Conservation (phyloP, 2,113 vertebrate genomes). For the Pipra filicauda region DNA sequence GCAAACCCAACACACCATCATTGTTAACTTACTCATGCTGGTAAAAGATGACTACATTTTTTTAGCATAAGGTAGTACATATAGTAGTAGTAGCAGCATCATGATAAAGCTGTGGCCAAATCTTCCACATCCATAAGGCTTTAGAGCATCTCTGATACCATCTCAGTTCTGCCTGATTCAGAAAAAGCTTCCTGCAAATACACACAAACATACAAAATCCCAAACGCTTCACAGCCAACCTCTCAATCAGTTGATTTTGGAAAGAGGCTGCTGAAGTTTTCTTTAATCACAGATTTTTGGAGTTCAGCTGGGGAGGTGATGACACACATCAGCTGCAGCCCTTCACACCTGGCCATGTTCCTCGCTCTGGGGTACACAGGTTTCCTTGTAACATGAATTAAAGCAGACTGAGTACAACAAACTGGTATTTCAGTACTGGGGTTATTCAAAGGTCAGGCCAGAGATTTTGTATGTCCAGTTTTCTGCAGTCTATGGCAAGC, state of each 20-base stretch:
- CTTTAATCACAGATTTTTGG: background rate
- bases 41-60: background rate
- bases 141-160: background rate
- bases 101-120: background rate
- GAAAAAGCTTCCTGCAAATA: background rate
- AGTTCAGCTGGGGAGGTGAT: background rate
- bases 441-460: conserved; percentile 63
- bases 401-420: conserved; percentile 53
- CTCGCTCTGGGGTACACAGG: background rate
- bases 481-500: background rate
- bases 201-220: background rate
- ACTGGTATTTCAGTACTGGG: conserved; percentile 34
- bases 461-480: background rate
- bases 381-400: conserved; percentile 29
- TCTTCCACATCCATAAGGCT: background rate
- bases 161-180: background rate
- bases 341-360: conserved; percentile 11
- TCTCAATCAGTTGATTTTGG: background rate
- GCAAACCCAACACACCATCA: background rate
- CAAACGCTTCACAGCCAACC: background rate
- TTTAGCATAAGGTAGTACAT: background rate
- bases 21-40: background rate
- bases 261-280: background rate
- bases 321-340: conserved; percentile 12
- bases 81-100: background rate